Base-by-base conservation (phyloP, 92 coral and sea anemone species). In the Metridium senile region DNA sequence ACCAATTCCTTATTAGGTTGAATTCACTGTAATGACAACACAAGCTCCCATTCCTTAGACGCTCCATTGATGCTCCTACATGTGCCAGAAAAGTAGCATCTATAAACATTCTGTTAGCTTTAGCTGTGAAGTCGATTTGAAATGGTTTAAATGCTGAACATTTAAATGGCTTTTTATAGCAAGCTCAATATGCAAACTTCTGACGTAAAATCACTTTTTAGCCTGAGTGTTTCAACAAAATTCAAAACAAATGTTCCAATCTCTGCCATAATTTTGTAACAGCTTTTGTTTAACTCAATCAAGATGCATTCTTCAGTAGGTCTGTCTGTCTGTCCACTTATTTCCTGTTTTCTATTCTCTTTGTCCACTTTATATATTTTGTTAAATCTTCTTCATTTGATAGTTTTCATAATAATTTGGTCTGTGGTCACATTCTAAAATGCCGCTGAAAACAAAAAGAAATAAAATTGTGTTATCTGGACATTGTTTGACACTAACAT, bases 351-450 rank as follows among this genome's bases (percentile, higher is more conserved):
- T 29, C n/a, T 29, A 13, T 71, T 72, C 49, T n/a, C n/a, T 58
- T 62, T 58, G 45, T 73, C 33, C 78, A 47, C 45, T 27, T 73
- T 33, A 73, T 33, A 73, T 73, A 33, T 53, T 73, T 73, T 58
- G 67, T 57, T 73, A 33, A 33, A 33, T 73, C 67, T 29, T 73
- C n/a, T n/a, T n/a, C n/a, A 62, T 33, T 73, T 33, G 20, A 51
- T 73, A 34, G 68, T 31, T 73, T 45, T 31, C 29, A 58, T 71
- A 54, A 71, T 71, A 58, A 71, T 51, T 45, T 71, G 54, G 65
- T 29, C 52, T 52, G n/a, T 30, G 30, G 25, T 73, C 78, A 73
- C 78, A 73, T 73, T 73, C 78, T 73, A 58, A 73, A 73, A 73
- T 26, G 78, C 68, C 78, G 51, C 78, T 73, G 78, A 33, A 73